Conservation (phyloP, 37 sponge, comb jelly and placozoan genomes). For the Haliclona indistincta region DNA sequence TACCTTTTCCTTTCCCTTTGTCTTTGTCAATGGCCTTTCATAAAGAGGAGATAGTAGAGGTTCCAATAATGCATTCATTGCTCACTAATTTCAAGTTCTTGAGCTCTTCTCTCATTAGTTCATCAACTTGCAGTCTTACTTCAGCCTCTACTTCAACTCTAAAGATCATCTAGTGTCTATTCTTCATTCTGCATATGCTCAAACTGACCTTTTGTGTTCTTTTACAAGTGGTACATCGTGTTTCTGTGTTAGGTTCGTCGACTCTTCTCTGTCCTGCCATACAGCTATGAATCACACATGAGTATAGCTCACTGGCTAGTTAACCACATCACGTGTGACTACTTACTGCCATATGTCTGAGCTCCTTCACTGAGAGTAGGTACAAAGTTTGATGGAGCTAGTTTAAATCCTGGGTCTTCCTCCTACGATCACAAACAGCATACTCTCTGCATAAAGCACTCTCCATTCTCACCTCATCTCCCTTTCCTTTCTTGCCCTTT, state of each 20-base stretch:
- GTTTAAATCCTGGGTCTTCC: slow-evolving; percentile 85
- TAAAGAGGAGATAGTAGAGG: not conserved
- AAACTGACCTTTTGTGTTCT: slow-evolving; percentile 80
- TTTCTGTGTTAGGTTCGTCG: slow-evolving; percentile 85
- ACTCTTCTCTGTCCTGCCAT: slow-evolving; percentile 93
- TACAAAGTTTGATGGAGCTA: slow-evolving; percentile 92
- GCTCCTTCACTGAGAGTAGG: slow-evolving; percentile 71
- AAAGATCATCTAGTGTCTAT: too few species aligned
- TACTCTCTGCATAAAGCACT: not conserved
- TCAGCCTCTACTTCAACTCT: slow-evolving; percentile 93
- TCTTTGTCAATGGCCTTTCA: slow-evolving; percentile 94
- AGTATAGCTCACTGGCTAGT: too few species aligned
- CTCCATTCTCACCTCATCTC: slow-evolving; percentile 49
- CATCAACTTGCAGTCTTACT: slow-evolving; percentile 93
- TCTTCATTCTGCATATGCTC: too few species aligned
- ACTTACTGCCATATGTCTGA: slow-evolving; percentile 65
- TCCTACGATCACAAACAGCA: slow-evolving; percentile 46
- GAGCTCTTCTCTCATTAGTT: slow-evolving; percentile 98
- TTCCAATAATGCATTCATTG: not conserved
- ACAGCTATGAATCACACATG: slow-evolving; percentile 66
- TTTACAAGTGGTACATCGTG: slow-evolving; percentile 95
- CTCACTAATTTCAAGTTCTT: slow-evolving; percentile 95
- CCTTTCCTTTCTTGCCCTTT: slow-evolving; percentile 75
- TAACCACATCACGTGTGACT: not conserved
- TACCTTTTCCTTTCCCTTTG: slow-evolving; percentile 92